Evolutionary conservation across 2,888 invertebrate species (phyloP).

Genomic region (Cyclophora punctaria): DNA sequence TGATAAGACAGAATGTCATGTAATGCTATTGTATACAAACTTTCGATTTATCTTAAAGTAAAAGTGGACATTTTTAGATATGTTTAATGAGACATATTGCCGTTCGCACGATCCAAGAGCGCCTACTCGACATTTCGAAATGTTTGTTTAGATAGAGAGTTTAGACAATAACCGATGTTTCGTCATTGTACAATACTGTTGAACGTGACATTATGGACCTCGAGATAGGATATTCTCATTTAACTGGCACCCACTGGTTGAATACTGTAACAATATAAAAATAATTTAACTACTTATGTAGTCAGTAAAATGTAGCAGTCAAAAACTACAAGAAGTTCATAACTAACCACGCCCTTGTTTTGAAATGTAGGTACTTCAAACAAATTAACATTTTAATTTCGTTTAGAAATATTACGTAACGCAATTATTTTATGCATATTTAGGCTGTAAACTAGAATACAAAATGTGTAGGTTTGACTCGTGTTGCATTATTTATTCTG

Average conservation of each 20-base stretch:
- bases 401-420: not conserved
- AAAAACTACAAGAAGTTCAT: too few species aligned
- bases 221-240: conserved; percentile 13
- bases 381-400: conserved; percentile 1
- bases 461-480: too few species aligned
- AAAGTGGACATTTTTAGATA: conserved; percentile 56
- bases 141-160: conserved; percentile 32
- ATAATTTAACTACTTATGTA: too few species aligned
- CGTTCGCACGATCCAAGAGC: conserved; percentile 53
- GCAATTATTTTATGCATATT: not conserved
- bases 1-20: conserved; percentile 62
- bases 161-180: conserved; percentile 41
- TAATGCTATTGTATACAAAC: conserved; percentile 52
- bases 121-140: conserved; percentile 34
- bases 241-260: not conserved
- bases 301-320: too few species aligned
- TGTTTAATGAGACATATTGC: conserved; percentile 56
- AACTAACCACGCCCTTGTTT: conserved; percentile 5
- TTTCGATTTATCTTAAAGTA: conserved; percentile 55
- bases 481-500: too few species aligned
- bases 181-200: conserved; percentile 29
- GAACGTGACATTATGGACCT: conserved; percentile 28
- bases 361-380: not conserved
- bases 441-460: not conserved
- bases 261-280: too few species aligned